phyloP scores from a whole-genome alignment of 2,113 vertebrate species.

The Cervus canadensis region DNA sequence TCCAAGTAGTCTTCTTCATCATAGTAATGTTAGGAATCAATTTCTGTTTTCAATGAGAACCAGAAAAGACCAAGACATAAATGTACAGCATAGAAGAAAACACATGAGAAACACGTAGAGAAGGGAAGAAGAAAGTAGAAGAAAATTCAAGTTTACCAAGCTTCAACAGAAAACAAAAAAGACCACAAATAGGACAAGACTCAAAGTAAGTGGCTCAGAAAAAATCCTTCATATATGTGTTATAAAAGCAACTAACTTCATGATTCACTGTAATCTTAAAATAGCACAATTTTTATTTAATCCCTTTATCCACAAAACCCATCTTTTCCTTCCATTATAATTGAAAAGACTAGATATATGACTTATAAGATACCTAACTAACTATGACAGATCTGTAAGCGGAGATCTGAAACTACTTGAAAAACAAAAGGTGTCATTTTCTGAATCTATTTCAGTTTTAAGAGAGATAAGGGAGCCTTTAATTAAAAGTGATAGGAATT shows the following conservation, averaged over 20 bases:
- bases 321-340: slow-evolving; percentile 9
- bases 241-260: not conserved
- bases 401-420: not conserved
- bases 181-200: slow-evolving; percentile 45
- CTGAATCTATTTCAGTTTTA: slow-evolving; percentile 30
- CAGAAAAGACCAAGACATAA: slow-evolving; percentile 34
- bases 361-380: not conserved
- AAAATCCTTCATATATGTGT: not conserved
- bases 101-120: slow-evolving; percentile 1
- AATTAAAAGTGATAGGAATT: not conserved
- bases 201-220: slow-evolving; percentile 52
- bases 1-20: not conserved
- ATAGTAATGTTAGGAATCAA: not conserved
- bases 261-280: slow-evolving; percentile 16
- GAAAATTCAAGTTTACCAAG: slow-evolving; percentile 37
- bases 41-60: slow-evolving; percentile 19
- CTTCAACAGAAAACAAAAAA: slow-evolving; percentile 43
- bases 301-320: not conserved
- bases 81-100: slow-evolving; percentile 12
- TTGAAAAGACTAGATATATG: not conserved
- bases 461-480: not conserved
- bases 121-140: not conserved
- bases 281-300: not conserved
- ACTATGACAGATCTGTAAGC: not conserved
- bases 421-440: slow-evolving; percentile 25